Percentiles rank a stretch among this genome's conserved stretches.
Evolutionary conservation across 2,797 vertebrate genomes (phyloP).

Genomic region (Xenopus petersii): DNA sequence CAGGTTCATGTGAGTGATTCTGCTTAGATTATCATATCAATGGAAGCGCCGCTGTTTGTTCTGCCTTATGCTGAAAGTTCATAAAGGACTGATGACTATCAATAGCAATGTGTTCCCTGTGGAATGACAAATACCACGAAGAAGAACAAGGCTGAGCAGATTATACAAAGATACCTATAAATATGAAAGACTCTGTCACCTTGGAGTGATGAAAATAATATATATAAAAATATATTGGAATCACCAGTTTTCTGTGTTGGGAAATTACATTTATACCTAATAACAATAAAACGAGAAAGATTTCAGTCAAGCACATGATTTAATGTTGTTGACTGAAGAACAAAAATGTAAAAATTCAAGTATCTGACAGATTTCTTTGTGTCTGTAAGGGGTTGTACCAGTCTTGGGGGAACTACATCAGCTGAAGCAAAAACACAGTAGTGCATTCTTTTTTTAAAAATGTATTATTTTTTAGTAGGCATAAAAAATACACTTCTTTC

Average conservation of each 20-base stretch:
- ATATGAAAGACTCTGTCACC: background rate
- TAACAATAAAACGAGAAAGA: no score
- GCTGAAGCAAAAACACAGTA: no score
- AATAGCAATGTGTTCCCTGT: background rate
- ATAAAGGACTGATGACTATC: background rate
- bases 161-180: background rate
- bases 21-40: background rate
- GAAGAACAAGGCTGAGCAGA: background rate
- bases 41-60: background rate
- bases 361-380: no score
- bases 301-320: no score
- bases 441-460: no score
- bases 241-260: slow-evolving; percentile 1
- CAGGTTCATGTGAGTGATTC: background rate
- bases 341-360: no score
- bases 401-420: no score
- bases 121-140: background rate
- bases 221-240: background rate
- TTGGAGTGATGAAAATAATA: background rate
- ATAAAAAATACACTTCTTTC: no score
- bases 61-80: background rate
- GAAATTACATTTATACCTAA: background rate
- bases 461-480: no score
- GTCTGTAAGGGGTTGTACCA: no score
- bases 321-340: no score